Conservation (phyloP, 2,797 vertebrate genomes). For the Ficedula albicollis region DNA sequence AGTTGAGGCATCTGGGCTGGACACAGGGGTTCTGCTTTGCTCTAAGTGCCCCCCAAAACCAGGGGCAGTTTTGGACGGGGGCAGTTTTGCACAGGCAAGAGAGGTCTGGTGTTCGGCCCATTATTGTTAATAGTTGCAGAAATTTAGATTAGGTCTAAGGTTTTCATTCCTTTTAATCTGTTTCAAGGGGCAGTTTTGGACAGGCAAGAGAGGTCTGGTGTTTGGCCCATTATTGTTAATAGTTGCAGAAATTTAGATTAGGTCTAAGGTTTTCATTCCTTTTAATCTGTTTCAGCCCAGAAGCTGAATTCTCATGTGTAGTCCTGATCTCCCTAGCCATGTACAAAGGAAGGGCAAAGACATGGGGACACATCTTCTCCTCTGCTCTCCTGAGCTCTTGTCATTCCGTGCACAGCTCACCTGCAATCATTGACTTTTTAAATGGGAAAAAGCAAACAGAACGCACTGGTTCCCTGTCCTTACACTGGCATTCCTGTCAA, state of each 20-base stretch:
- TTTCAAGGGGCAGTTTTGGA: too few relatives aligned
- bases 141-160: too few relatives aligned
- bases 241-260: not conserved
- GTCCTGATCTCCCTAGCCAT: not conserved
- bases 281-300: not conserved
- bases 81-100: too few relatives aligned
- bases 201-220: not conserved
- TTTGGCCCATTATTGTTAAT: not conserved
- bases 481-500: not conserved
- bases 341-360: not conserved
- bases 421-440: not conserved
- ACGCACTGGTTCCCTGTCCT: not conserved
- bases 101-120: too few relatives aligned
- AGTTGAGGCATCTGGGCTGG: not conserved
- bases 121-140: too few relatives aligned
- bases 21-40: not conserved
- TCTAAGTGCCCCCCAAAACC: rapidly evolving
- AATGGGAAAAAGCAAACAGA: not conserved
- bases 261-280: not conserved
- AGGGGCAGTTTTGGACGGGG: not conserved
- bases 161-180: not conserved
- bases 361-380: not conserved
- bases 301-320: not conserved
- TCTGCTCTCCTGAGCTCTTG: not conserved
- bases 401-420: not conserved